A percentile compares a stretch with the other conserved stretches of the same genome.
Evolutionary conservation across 2,888 invertebrate genomes (phyloP).

Genomic region (Cheilosia vernalis): DNA sequence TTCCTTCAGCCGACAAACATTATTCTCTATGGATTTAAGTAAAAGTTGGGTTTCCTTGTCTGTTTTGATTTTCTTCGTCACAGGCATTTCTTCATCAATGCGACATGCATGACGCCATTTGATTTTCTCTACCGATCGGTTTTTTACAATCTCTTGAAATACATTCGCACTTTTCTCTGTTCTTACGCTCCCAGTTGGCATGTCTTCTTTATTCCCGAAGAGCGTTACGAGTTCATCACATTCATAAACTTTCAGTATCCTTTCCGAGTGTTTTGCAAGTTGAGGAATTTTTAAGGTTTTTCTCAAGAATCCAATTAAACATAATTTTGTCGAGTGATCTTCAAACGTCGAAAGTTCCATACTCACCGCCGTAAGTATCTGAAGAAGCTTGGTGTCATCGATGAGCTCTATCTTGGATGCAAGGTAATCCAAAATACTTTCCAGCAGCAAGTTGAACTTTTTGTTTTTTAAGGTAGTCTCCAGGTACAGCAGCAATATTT

Average conservation of each 20-base stretch:
- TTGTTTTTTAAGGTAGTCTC: slow-evolving; percentile 9
- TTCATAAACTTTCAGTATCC: slow-evolving; percentile 14
- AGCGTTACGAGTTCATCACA: neutral
- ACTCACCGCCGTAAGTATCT: slow-evolving; percentile 25
- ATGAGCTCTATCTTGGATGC: slow-evolving; percentile 8
- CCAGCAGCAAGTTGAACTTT: slow-evolving; percentile 9
- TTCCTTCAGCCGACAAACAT: slow-evolving; percentile 14
- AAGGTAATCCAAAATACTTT: slow-evolving; percentile 50
- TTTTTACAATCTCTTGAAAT: slow-evolving; percentile 16
- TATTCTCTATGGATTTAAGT: slow-evolving; percentile 35
- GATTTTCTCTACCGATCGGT: neutral
- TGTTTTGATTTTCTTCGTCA: slow-evolving; percentile 10
- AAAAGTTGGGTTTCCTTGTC: slow-evolving; percentile 3
- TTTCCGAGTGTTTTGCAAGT: slow-evolving; percentile 24
- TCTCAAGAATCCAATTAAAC: slow-evolving; percentile 19
- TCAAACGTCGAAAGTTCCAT: slow-evolving; percentile 8
- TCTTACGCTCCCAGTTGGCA: neutral
- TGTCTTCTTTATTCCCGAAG: slow-evolving; percentile 1
- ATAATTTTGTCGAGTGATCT: slow-evolving; percentile 14
- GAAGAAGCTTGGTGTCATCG: slow-evolving; percentile 14
- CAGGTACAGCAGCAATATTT: slow-evolving; percentile 22
- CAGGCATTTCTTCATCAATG: neutral
- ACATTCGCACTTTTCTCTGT: slow-evolving; percentile 1
- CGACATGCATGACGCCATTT: slow-evolving; percentile 7
- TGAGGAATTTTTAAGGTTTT: slow-evolving; percentile 1